Evolutionary conservation across 2,113 vertebrate species (phyloP), one percentile per base, ranked within the genome.

Genomic region (Mormyrus iriodes): DNA sequence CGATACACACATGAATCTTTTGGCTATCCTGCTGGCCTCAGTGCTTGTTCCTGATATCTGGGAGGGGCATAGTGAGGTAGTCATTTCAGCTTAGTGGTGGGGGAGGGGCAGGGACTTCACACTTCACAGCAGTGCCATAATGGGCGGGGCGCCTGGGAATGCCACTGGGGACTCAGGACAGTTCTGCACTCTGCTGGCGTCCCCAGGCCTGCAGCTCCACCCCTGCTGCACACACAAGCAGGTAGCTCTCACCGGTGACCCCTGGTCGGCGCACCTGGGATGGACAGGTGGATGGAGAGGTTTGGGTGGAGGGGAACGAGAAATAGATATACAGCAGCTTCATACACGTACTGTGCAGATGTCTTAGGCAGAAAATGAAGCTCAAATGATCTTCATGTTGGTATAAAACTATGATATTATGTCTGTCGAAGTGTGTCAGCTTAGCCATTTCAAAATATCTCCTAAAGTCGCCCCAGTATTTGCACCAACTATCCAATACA

Each of bases 171-270:
- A 31, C 19, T 94, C 90, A 94, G 89, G 91, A 94, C n/a, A 95
- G 86, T 46, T 94, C 91, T 0, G 90, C 42, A 12, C 51, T 90
- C 69, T 89, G 86, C 61, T 89, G 89, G 87, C 93, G 90, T 10
- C 89, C 79, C 93, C 93, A 94, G 90, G 90, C 91, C 42, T 91
- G 91, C 12, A 92, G 83, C 27, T 92, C 91, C 3, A 89, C 82
- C 19, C 90, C 90, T 51, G 69, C 89, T 13, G 92, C 94, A 93
- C 94, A 95, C 89, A 93, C 93, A 90, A 95, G 91, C 90, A 95
- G 88, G 91, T 95, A 95, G 0, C 90, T 93, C 91, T 95, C 94
- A 93, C 89, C 91, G 85, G 46, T 94, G 89, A 92, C 92, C 88
- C 90, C 92, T 83, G 94, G 94, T 65, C 91, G 90, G 17, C 55